Evolutionary conservation across 2,113 vertebrate species (phyloP), one percentile per base, ranked within the genome.

Genomic region (Scomber japonicus): DNA sequence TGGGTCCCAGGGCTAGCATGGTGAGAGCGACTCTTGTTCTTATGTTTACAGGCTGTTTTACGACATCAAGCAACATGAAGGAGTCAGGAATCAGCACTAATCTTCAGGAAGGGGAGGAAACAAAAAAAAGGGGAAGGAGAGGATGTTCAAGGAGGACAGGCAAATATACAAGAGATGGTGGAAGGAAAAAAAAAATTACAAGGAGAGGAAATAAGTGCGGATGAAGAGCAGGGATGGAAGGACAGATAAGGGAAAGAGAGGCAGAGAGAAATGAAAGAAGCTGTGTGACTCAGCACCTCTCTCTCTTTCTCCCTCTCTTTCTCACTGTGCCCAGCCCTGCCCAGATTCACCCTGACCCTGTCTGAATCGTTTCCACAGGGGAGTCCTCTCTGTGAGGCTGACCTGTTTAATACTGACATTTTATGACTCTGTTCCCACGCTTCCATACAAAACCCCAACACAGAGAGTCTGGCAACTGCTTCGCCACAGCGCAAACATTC

Each of bases 251-350:
- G 74, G 66, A 68, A 79, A 76, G 12, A 50, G 65, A 72, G 46
- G 72, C 57, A 71, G 51, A 70, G 54, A 81, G 73, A 88, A 69
- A 77, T 15, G 45, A 78, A 62, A 84, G 71, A 75, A 27, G 66
- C 62, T 40, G 44, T 71, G 76, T 92, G 92, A 91, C 88, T 92
- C 90, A 90, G 89, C 90, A 87, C 5, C 66, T 40, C 68, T 31
- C 30, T 24, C 40, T 40, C 2, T 35, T 7, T 35, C 31, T 35
- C 31, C 7, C 31, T 7, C 5, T 35, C 31, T 40, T 9, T 27
- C 3, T 27, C 24, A 27, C 24, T 57, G 40, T 56, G 66, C 77
- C 59, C 61, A 71, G 62, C 64, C 63, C 74, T 84, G 50, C 86
- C 76, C 7, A 1, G 80, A 87, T 80, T 81, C 88, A 81, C 68